Evolutionary conservation across 2,113 vertebrate genomes (phyloP).

Genomic region (Otolemur garnettii): DNA sequence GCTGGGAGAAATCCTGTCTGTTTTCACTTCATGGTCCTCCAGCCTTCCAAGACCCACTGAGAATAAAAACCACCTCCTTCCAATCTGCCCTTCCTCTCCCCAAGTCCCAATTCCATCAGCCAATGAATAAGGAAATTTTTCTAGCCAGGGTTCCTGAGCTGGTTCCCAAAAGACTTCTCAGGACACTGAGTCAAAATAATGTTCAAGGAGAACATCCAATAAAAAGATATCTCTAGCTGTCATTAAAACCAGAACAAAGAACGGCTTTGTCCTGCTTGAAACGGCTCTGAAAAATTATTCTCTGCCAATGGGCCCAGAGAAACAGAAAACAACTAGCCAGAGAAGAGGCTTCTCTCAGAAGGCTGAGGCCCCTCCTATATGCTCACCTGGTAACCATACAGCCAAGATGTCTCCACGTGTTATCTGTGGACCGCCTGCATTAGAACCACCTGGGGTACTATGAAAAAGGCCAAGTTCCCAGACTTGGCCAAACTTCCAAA

Average conservation of each 20-base stretch:
- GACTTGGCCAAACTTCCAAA: neutral
- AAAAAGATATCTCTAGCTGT: conserved; percentile 65
- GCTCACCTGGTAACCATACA: neutral
- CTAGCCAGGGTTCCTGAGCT: conserved; percentile 1
- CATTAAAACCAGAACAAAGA: conserved; percentile 69
- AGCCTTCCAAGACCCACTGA: conserved; percentile 27
- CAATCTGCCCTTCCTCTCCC: neutral
- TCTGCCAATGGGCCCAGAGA: conserved; percentile 38
- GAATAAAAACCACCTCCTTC: conserved; percentile 39
- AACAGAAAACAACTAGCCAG: neutral
- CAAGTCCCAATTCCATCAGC: conserved; percentile 1
- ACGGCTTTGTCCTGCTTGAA: conserved; percentile 41
- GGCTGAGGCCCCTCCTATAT: neutral
- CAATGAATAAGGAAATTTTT: conserved; percentile 19
- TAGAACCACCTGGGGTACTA: neutral
- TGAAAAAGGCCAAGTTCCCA: neutral
- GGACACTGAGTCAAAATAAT: conserved; percentile 59
- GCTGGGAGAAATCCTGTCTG: neutral
- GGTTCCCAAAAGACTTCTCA: conserved; percentile 55
- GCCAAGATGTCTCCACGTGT: neutral
- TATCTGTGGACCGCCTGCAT: neutral
- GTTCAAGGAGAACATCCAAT: conserved; percentile 70
- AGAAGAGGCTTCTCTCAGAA: neutral
- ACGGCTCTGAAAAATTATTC: conserved; percentile 15
- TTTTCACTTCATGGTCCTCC: neutral